These are phyloP conservation scores for Chymomyza costata DNA, from an alignment of 1,140 invertebrate genomes.

Conservation along the genomic window DNA sequence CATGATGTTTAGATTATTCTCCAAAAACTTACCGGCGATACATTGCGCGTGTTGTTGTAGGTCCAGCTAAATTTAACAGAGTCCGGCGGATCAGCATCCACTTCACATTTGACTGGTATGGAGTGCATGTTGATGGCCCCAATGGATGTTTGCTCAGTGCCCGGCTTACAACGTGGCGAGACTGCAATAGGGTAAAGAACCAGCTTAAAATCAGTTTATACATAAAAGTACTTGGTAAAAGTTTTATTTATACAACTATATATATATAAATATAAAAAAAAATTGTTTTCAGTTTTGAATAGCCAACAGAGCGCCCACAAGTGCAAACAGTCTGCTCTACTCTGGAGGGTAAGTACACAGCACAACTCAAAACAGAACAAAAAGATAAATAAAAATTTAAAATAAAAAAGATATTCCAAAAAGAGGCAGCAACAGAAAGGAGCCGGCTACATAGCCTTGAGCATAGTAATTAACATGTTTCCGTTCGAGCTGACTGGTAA, in stretches of 20 bases:
- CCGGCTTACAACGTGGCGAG: constrained; percentile 79
- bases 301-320: background rate
- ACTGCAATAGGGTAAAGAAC: constrained; percentile 75
- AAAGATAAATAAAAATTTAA: constrained; percentile 38
- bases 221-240: constrained; percentile 20
- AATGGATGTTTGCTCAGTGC: constrained; percentile 78
- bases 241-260: constrained; percentile 9
- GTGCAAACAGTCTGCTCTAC: constrained; percentile 42
- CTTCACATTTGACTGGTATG: constrained; percentile 84
- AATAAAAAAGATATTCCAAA: constrained; percentile 8
- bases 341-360: constrained; percentile 17
- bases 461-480: constrained; percentile 72
- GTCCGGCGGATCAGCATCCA: constrained; percentile 87
- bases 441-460: constrained; percentile 62
- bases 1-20: background rate
- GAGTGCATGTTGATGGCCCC: constrained; percentile 80
- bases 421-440: constrained; percentile 44
- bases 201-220: constrained; percentile 27
- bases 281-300: constrained; percentile 23
- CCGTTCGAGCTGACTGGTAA: constrained; percentile 42
- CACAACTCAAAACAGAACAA: background rate
- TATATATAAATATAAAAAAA: constrained; percentile 42
- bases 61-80: constrained; percentile 88
- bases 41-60: constrained; percentile 85
- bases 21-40: constrained; percentile 79